Base-by-base conservation (phyloP, 2,888 invertebrate genomes). In the Eupithecia tripunctaria region DNA sequence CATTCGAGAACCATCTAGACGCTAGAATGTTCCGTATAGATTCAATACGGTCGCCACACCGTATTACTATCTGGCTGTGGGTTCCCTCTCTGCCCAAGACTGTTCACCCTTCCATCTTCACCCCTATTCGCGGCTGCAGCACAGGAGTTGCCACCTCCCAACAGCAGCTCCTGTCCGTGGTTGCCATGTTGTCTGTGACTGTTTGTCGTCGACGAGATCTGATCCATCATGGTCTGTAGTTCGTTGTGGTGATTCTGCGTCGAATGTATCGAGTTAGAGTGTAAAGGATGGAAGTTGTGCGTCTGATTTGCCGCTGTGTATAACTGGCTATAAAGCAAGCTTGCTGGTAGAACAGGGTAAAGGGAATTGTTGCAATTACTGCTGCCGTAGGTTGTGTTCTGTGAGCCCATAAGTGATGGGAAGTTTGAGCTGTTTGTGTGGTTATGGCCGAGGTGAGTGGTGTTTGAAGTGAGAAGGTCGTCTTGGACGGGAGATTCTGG, bases 401-500 rank as follows among this genome's bases (percentile, higher is more conserved):
- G 96, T 75, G 95, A 94, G 38, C 96, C 95, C 89, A 96, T 95
- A 78, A 96, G 90, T 29, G 96, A 95, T 8, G 96, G 95, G 84
- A 96, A 96, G 86, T 96, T 96, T 38, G 96, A 91, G 80, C 95
- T 95, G 85, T 96, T 95, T 4, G 94, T 82, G 78, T 95, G 95
- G 79, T 95, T 96, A 79, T 95, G 95, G 18, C 95, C 95, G 80
- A 96, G 88, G 85, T 96, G 95, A 7, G 96, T 85, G 3, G 96
- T 95, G 83, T 96, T 96, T 8, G 96, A 95, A 1, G 96, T 95
- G 51, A 96, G 93, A 4, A 96, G 89, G 82, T 97, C 97, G 84
- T 97, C 97, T 91, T 97, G 97, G 21, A 97, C 97, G 1, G 97
- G 97, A 51, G 97, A 97, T 85, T 97, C 97, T 4, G 97, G 97